phyloP scores from a whole-genome alignment of 2,888 invertebrate genomes.

The Notodonta ziczac region DNA sequence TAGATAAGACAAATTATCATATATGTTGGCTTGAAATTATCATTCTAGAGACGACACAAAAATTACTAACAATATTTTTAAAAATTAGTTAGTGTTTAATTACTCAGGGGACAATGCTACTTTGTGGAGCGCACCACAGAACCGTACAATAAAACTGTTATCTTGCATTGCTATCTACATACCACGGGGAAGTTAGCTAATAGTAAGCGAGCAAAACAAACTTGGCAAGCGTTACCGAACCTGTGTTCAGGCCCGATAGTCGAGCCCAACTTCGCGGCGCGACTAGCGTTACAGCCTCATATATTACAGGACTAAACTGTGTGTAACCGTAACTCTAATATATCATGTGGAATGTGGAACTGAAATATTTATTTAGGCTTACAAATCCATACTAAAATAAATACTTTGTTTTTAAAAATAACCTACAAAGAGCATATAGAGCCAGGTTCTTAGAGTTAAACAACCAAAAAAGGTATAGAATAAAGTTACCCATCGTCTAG shows the following conservation, averaged over 20 bases:
- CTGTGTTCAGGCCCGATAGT: conserved; percentile 15
- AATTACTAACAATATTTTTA: too few relatives aligned
- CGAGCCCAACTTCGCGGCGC: conserved; percentile 23
- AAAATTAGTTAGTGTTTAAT: too few relatives aligned
- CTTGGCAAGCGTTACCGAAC: conserved; percentile 21
- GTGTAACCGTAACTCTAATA: background rate
- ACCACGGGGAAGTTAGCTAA: conserved; percentile 17
- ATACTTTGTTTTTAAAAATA: too few relatives aligned
- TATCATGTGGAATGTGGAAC: background rate
- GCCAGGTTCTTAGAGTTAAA: too few relatives aligned
- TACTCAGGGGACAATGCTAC: background rate
- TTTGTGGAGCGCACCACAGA: background rate
- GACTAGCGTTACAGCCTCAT: conserved; percentile 8
- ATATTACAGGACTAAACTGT: conserved; percentile 4
- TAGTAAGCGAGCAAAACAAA: conserved; percentile 21
- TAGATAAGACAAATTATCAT: too few relatives aligned
- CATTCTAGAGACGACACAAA: too few relatives aligned
- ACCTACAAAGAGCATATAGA: too few relatives aligned
- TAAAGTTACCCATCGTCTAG: too few relatives aligned
- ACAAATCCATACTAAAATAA: too few relatives aligned
- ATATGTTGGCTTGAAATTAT: too few relatives aligned
- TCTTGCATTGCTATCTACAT: background rate
- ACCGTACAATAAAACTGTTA: background rate
- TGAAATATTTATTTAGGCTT: background rate
- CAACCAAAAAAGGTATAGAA: too few relatives aligned